phyloP scores from a whole-genome alignment of 2,113 vertebrate species.

The Pteronura brasiliensis region DNA sequence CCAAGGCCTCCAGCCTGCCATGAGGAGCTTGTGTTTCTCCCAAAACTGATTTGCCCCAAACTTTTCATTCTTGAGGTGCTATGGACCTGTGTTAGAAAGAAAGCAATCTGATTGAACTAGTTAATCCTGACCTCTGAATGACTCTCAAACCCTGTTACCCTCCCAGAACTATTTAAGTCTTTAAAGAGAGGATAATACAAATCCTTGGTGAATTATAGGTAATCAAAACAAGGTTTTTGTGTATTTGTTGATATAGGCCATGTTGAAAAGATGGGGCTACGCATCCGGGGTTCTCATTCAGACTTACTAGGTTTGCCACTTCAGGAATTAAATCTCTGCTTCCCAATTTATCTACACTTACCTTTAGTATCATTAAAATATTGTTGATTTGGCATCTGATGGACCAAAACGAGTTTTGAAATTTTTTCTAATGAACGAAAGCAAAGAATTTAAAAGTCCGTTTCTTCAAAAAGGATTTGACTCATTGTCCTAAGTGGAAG shows the following conservation, averaged over 20 bases:
- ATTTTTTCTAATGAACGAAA: slow-evolving; percentile 15
- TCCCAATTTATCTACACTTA: not conserved
- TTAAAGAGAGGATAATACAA: not conserved
- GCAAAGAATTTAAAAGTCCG: not conserved
- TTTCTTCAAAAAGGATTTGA: slow-evolving; percentile 1
- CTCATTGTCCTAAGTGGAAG: not conserved
- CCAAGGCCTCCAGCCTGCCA: not conserved
- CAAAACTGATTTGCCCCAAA: not conserved
- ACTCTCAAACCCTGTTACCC: not conserved
- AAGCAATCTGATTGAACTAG: not conserved
- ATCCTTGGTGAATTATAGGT: not conserved
- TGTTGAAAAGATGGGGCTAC: not conserved
- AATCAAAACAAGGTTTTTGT: not conserved
- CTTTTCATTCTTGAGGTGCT: not conserved
- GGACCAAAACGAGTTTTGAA: not conserved
- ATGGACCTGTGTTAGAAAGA: not conserved
- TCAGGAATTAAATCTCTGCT: not conserved
- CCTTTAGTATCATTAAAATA: not conserved
- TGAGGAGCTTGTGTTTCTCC: not conserved
- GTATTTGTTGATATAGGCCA: not conserved
- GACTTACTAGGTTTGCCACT: not conserved
- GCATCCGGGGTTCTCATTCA: not conserved
- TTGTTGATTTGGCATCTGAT: slow-evolving; percentile 21
- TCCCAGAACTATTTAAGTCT: not conserved
- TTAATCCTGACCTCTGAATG: not conserved